phyloP scores from a whole-genome alignment of 1,140 invertebrate species.

The Archivesica marissinica region DNA sequence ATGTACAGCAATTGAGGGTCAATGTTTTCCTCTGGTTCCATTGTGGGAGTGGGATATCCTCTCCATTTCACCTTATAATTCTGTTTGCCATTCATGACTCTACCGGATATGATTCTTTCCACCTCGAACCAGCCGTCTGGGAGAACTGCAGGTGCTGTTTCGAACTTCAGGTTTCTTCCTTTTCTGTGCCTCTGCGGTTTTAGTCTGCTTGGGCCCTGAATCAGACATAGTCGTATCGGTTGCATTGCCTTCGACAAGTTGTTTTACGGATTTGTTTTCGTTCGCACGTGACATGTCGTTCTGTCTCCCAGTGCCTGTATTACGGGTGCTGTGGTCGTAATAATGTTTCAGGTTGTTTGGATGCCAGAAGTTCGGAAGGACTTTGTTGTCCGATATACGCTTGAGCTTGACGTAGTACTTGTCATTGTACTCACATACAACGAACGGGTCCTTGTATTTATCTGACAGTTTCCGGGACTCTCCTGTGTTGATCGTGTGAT shows the following conservation, averaged over 20 bases:
- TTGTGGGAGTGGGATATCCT: too few species aligned
- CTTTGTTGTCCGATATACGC: neutral
- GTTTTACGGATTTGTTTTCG: neutral
- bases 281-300: too few species aligned
- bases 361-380: neutral
- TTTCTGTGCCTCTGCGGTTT: neutral
- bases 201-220: too few species aligned
- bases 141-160: neutral
- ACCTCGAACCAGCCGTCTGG: conserved; percentile 19
- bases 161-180: neutral
- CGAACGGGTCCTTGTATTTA: neutral
- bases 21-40: conserved; percentile 24
- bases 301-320: neutral
- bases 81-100: conserved; percentile 8
- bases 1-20: neutral
- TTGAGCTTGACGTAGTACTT: neutral
- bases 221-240: too few species aligned
- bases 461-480: too few species aligned
- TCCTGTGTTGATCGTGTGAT: neutral
- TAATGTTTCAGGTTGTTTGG: neutral
- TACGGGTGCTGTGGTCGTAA: too few species aligned
- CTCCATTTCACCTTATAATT: conserved; percentile 9
- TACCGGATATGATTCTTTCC: neutral
- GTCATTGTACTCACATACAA: neutral
- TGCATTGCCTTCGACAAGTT: too few species aligned